phyloP scores from a whole-genome alignment of 2,888 invertebrate species.

The Himalopsyche kuldschensis region DNA sequence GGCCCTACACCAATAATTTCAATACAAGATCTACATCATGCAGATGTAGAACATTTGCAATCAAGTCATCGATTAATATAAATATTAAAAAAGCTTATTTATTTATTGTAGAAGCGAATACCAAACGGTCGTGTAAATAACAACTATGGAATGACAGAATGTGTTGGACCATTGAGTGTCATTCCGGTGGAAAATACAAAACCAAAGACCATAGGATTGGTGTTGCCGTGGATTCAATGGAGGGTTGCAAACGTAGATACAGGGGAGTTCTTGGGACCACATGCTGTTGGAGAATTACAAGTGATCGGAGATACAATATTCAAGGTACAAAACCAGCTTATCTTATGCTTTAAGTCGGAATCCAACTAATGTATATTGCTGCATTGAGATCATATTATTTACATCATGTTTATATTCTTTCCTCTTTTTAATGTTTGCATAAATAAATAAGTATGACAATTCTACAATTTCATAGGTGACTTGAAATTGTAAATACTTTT shows the following conservation, averaged over 20 bases:
- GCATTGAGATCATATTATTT: too few species aligned
- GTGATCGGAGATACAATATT: conserved; percentile 53
- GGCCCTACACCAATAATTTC: too few species aligned
- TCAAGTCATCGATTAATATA: background rate
- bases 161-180: conserved; percentile 43
- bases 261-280: conserved; percentile 50
- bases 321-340: conserved; percentile 44
- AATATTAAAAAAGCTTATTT: background rate
- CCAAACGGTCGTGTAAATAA: conserved; percentile 46
- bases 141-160: conserved; percentile 50
- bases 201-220: conserved; percentile 40
- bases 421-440: too few species aligned
- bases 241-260: conserved; percentile 53
- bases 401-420: too few species aligned
- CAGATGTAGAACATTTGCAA: too few species aligned
- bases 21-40: too few species aligned
- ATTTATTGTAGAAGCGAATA: conserved; percentile 39
- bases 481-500: too few species aligned
- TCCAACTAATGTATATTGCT: too few species aligned
- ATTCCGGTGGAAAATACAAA: background rate
- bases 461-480: too few species aligned
- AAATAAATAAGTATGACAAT: too few species aligned
- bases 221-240: conserved; percentile 45
- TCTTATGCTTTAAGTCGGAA: background rate
- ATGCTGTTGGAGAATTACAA: conserved; percentile 57